Evolutionary conservation across 1,140 invertebrate genomes (phyloP).

Genomic region (Eciton burchellii): DNA sequence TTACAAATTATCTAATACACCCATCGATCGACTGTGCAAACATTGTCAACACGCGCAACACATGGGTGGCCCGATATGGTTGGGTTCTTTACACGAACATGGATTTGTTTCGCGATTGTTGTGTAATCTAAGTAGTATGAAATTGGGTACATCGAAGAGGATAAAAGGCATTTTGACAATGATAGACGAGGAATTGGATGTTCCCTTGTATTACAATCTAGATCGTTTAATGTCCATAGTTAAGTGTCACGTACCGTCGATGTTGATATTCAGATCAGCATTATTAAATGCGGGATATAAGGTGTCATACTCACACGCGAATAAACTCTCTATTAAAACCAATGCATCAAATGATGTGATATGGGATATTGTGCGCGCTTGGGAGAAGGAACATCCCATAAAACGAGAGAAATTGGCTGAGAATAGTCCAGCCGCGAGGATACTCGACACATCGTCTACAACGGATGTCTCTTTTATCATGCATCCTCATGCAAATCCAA

Average conservation of each 20-base stretch:
- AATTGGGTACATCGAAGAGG: slow-evolving; percentile 90
- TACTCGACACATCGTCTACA: slow-evolving; percentile 86
- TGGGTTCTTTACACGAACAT: slow-evolving; percentile 92
- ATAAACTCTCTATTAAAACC: slow-evolving; percentile 96
- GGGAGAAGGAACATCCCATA: slow-evolving; percentile 87
- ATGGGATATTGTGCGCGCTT: slow-evolving; percentile 97
- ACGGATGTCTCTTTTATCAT: slow-evolving; percentile 87
- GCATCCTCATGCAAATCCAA: slow-evolving; percentile 92
- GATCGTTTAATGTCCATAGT: slow-evolving; percentile 86
- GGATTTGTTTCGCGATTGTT: slow-evolving; percentile 89
- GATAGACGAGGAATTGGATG: slow-evolving; percentile 93
- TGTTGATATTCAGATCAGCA: slow-evolving; percentile 91
- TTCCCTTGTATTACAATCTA: slow-evolving; percentile 95
- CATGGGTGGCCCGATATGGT: slow-evolving; percentile 98
- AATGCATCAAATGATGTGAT: slow-evolving; percentile 94
- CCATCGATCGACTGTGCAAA: slow-evolving; percentile 88
- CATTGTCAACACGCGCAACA: slow-evolving; percentile 92
- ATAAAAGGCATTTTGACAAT: slow-evolving; percentile 91
- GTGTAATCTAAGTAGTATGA: slow-evolving; percentile 81
- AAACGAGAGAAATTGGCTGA: slow-evolving; percentile 84
- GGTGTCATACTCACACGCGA: slow-evolving; percentile 97
- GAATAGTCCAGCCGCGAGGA: slow-evolving; percentile 86
- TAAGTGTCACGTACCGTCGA: slow-evolving; percentile 79
- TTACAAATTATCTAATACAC: slow-evolving; percentile 88
- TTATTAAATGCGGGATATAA: slow-evolving; percentile 96